phyloP scores from a whole-genome alignment of 2,797 vertebrate species.

The Anguilla megastoma region DNA sequence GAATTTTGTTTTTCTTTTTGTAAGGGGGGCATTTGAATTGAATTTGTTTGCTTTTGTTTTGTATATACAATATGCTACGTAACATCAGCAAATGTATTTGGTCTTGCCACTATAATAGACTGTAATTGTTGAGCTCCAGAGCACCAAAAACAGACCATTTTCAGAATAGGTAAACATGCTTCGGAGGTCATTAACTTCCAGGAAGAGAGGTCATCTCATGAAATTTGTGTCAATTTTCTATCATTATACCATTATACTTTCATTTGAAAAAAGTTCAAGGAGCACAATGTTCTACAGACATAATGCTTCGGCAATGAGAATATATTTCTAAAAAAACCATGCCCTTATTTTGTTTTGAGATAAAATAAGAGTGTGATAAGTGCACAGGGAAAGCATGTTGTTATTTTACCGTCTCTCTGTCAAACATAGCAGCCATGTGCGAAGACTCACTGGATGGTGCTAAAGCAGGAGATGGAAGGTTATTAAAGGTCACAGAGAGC shows the following conservation, averaged over 20 bases:
- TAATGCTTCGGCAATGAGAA: neutral
- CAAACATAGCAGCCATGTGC: conserved; percentile 31
- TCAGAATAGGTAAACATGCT: neutral
- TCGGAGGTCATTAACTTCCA: neutral
- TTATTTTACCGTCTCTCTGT: conserved; percentile 3
- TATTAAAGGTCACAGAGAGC: conserved; percentile 27
- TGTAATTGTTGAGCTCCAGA: neutral
- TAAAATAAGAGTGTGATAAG: neutral
- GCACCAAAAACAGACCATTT: neutral
- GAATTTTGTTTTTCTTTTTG: too few species aligned
- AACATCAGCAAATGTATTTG: neutral
- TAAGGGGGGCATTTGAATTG: neutral
- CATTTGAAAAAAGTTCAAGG: neutral
- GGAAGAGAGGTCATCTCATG: neutral
- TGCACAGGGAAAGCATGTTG: neutral
- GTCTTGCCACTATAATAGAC: neutral
- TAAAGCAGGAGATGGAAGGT: conserved; percentile 31
- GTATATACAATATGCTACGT: neutral
- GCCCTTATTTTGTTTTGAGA: neutral
- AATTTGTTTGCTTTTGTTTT: neutral
- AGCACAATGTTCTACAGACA: neutral
- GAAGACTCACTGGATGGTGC: conserved; percentile 10
- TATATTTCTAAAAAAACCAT: neutral
- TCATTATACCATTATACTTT: neutral
- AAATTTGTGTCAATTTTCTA: neutral